Base-by-base conservation (phyloP, 2,797 vertebrate genomes). In the Florisuga fusca region DNA sequence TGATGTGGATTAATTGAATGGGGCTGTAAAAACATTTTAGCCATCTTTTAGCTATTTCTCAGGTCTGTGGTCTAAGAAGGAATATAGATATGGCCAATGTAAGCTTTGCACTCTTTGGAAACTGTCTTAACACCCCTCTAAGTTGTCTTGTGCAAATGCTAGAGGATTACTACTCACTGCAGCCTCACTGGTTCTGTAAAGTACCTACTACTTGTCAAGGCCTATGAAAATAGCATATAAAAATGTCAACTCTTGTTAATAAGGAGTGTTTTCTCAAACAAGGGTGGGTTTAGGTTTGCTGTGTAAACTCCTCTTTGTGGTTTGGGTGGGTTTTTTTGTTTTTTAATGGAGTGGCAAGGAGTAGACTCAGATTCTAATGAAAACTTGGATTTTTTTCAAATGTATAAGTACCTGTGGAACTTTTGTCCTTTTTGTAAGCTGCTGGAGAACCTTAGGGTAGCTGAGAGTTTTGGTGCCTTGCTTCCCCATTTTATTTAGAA, bases 71-170 rank as follows among this genome's bases (percentile, higher is more conserved):
- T 43, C 2, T 17, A 20, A 55, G 63, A 36, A 84, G 31, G 15
- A 31, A 14, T 34, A 33, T 16, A 68, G 78, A 13, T 22, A 7
- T 0, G 4, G 34, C 15, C 50, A 36, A 7, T 6, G 20, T 45
- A 71, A 33, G 4, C 63, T 78, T 41, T 61, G 29, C 23, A 23
- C 5, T 85, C n/a, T 45, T 77, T 72, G 77, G 67, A 90, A 89
- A n/a, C n/a, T 72, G 33, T 74, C 48, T 27, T 51, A 50, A 62
- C 43, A 15, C 14, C 7, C 3, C 55, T 73, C 46, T n/a, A 54
- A 34, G 17, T 26, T 86, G 73, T 6, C 46, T 50, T 81, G 69
- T 94, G 73, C 67, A 89, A 90, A 95, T 94, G 43, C 46, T 89
- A 33, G 77, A 72, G 80, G 51, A 68, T 73, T 93, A 66, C n/a